phyloP scores from a whole-genome alignment of 2,797 vertebrate genomes.

The Diplodus sargus region DNA sequence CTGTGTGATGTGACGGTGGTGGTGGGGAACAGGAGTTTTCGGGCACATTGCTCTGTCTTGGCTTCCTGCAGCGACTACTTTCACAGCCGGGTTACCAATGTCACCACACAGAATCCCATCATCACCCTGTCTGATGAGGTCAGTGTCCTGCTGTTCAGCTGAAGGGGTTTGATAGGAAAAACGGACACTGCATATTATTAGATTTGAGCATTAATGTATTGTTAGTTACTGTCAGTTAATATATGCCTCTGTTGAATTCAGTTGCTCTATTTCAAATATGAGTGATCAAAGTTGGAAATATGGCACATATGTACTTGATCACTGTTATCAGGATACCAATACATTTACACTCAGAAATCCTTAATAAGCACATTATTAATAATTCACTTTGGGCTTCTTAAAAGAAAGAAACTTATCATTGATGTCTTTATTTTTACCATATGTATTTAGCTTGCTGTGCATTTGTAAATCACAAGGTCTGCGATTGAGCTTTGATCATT shows the following conservation, averaged over 20 bases:
- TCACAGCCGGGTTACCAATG: slow-evolving; percentile 85
- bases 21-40: slow-evolving; percentile 89
- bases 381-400: not conserved
- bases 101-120: slow-evolving; percentile 83
- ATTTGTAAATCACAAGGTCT: not conserved
- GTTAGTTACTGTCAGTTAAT: not conserved
- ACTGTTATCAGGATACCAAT: not conserved
- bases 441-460: not conserved
- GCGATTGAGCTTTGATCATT: not conserved
- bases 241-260: not conserved
- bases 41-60: slow-evolving; percentile 92
- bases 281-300: not conserved
- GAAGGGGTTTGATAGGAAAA: not conserved
- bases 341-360: not conserved
- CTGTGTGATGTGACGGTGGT: slow-evolving; percentile 94
- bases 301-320: not conserved
- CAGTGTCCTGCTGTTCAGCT: slow-evolving; percentile 48
- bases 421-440: not conserved
- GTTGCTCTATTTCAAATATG: not conserved
- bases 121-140: slow-evolving; percentile 94
- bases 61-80: slow-evolving; percentile 95
- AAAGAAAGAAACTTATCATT: not conserved
- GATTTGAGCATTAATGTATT: slow-evolving; percentile 3
- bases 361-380: not conserved
- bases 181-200: not conserved